phyloP scores from a whole-genome alignment of 92 coral and sea anemone genomes.

The Pocillopora grandis region DNA sequence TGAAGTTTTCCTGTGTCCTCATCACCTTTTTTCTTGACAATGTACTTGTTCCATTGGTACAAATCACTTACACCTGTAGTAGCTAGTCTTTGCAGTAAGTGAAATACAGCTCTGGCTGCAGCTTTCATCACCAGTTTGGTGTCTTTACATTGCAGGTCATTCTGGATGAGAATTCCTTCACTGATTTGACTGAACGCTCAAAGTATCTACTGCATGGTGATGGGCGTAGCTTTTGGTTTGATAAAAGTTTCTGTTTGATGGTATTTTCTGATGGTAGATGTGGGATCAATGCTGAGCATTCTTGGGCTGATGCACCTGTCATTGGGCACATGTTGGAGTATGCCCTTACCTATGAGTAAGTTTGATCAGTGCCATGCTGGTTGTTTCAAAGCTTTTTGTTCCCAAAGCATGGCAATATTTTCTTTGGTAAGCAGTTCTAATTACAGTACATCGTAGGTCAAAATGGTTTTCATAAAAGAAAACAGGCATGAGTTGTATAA shows the following conservation, averaged over 20 bases:
- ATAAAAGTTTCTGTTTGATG: slow-evolving; percentile 85
- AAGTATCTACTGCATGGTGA: slow-evolving; percentile 95
- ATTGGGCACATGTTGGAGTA: slow-evolving; percentile 94
- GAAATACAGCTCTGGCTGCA: neutral
- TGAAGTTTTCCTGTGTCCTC: no score
- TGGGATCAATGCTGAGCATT: slow-evolving; percentile 91
- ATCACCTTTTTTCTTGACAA: no score
- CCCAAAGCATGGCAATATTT: neutral
- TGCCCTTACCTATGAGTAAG: slow-evolving; percentile 88
- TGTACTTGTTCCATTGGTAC: neutral
- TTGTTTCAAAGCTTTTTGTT: neutral
- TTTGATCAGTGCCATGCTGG: neutral
- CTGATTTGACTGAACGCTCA: slow-evolving; percentile 77
- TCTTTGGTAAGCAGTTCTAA: neutral
- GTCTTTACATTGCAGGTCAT: slow-evolving; percentile 56
- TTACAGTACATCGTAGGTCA: no score
- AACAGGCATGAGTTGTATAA: no score
- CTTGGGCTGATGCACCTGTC: slow-evolving; percentile 99
- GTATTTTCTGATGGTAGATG: slow-evolving; percentile 92
- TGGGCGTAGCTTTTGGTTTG: slow-evolving; percentile 95
- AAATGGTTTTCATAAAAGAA: no score
- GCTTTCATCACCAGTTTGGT: neutral
- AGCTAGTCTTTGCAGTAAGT: neutral
- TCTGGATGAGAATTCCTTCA: slow-evolving; percentile 78
- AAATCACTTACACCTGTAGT: neutral